phyloP scores from a whole-genome alignment of 2,888 invertebrate genomes.

The Drosophila meridiana region DNA sequence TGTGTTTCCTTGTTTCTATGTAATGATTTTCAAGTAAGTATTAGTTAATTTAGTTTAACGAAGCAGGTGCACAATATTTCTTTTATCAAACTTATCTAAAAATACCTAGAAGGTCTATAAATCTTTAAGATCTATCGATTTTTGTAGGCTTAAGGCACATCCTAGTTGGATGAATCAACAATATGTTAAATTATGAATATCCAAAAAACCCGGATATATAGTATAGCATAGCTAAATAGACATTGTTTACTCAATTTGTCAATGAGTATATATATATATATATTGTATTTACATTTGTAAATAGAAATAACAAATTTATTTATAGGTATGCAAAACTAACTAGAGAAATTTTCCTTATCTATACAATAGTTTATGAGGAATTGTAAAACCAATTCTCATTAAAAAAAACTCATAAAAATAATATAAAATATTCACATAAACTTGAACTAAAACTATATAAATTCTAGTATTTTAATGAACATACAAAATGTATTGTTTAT shows the following conservation, averaged over 20 bases:
- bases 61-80: background rate
- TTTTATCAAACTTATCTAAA: background rate
- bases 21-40: background rate
- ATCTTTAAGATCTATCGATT: slow-evolving; percentile 1
- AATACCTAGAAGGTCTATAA: background rate
- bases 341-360: background rate
- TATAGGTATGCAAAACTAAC: background rate
- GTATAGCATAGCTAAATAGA: background rate
- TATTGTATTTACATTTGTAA: too few relatives aligned
- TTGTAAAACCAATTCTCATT: background rate
- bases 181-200: background rate
- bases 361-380: background rate
- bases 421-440: background rate
- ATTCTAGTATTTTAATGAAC: background rate
- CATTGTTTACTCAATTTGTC: background rate
- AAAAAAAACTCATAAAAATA: background rate
- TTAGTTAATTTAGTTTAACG: background rate
- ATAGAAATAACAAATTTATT: background rate
- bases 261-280: background rate
- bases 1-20: background rate
- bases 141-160: background rate
- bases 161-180: background rate
- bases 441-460: background rate
- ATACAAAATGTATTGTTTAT: background rate
- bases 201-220: background rate